Evolutionary conservation across 2,797 vertebrate genomes (phyloP).

Genomic region (Chloroceryle inda): DNA sequence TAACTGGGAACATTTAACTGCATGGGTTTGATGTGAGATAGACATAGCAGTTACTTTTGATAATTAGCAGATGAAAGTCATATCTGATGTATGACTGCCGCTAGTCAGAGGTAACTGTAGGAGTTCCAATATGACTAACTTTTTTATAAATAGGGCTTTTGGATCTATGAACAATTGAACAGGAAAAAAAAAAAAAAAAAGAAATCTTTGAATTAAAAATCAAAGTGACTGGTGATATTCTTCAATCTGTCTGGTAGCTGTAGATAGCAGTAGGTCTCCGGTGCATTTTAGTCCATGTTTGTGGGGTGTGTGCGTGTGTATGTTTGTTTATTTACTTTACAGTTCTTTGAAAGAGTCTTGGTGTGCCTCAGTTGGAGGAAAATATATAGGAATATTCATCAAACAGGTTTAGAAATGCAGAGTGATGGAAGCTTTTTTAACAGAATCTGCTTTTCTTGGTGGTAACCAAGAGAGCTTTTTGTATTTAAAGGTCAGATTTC

Average conservation of each 20-base stretch:
- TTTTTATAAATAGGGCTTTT: neutral
- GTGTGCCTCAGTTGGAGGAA: neutral
- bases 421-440: constrained; percentile 21
- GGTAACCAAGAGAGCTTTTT: constrained; percentile 27
- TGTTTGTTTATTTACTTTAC: neutral
- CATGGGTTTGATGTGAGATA: neutral
- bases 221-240: neutral
- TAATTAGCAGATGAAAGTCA: neutral
- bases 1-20: neutral
- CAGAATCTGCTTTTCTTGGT: neutral
- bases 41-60: neutral
- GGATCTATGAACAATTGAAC: neutral
- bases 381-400: constrained; percentile 16
- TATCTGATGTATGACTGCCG: neutral
- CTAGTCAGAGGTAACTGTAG: neutral
- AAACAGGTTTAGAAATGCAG: constrained; percentile 4
- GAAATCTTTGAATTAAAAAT: neutral
- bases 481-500: constrained; percentile 74
- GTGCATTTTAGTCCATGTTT: neutral
- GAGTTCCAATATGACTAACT: neutral
- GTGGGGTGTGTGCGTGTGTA: no score
- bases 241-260: neutral
- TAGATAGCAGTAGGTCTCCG: neutral
- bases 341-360: neutral
- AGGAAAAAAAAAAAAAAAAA: neutral